Evolutionary conservation across 2,888 invertebrate genomes (phyloP), one percentile per base, ranked within the genome.

Genomic region (Andrena dorsata): DNA sequence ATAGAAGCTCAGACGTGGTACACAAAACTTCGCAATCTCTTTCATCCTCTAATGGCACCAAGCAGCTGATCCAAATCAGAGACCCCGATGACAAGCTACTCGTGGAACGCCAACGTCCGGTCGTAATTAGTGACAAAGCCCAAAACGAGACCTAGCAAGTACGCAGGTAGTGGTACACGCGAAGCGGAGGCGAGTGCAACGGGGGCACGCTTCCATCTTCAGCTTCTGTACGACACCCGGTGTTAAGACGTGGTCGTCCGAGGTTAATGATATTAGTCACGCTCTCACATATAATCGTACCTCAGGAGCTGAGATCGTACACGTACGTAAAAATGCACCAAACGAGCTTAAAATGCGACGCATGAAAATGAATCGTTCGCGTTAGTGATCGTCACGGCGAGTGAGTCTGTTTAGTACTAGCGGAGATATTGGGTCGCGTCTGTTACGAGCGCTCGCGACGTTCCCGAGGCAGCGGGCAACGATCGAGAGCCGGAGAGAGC

Each of bases 281-380:
- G 83, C 89, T 89, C 89, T 89, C 90, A 88, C 90, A 88, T 51
- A 88, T 41, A 41, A 41, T 87, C 90, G 91, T 93, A 94, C 94
- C 94, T 94, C 94, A 93, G 94, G 94, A 94, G 94, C 90, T 93
- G 94, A 93, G 93, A 93, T 93, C 92, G 92, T 90, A 91, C 90
- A 91, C 90, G 89, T 64, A 68, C 60, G 26, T 51, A 32, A 35
- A 68, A 49, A 82, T 51, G 32, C 65, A 79, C 89, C 90, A 92
- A 20, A 92, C 86, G 87, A 86, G 41, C 16, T 13, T 16, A 88
- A 70, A 56, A 76, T 81, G 76, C 58, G 68, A 83, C 65, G 41
- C 51, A 65, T 61, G 51, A 70, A 66, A 72, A 58, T 68, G 79
- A 64, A 66, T 41, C 61, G 82, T 53, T 63, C 60, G 47, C 76